phyloP scores from a whole-genome alignment of 2,797 vertebrate species.

The Philypnodon macrostomus region DNA sequence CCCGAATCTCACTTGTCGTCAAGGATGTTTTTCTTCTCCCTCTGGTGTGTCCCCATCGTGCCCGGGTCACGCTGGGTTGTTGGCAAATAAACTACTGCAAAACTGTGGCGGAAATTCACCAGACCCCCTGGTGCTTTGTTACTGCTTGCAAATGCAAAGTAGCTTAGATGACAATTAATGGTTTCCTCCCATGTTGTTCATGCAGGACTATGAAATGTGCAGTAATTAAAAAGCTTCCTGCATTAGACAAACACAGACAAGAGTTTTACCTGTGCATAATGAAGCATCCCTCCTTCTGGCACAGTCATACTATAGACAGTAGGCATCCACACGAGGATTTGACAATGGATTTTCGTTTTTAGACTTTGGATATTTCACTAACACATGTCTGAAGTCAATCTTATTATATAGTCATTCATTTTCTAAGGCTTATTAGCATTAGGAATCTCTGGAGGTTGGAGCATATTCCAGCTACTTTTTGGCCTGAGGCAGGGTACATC shows the following conservation, averaged over 20 bases:
- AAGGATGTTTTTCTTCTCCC: conserved; percentile 62
- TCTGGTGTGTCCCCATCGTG: conserved; percentile 40
- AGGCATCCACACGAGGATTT: conserved; percentile 8
- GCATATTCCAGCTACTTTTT: no score
- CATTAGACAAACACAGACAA: not conserved
- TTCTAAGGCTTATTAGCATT: no score
- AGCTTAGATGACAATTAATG: conserved; percentile 31
- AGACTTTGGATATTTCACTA: no score
- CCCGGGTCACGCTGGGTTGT: conserved; percentile 39
- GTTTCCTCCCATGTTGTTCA: conserved; percentile 26
- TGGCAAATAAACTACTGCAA: conserved; percentile 40
- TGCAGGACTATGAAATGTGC: conserved; percentile 11
- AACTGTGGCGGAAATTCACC: conserved; percentile 47
- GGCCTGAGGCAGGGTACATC: no score
- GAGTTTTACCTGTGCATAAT: conserved; percentile 7
- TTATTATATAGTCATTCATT: no score
- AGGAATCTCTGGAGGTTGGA: no score
- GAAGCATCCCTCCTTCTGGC: not conserved
- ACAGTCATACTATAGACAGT: conserved; percentile 5
- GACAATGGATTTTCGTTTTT: conserved; percentile 11
- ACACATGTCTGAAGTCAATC: no score
- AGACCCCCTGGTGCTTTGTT: conserved; percentile 22
- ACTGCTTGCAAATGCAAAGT: conserved; percentile 19
- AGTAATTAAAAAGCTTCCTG: conserved; percentile 14
- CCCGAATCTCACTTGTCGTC: conserved; percentile 65